A percentile compares a stretch with the other conserved stretches of the same genome.
phyloP scores from a whole-genome alignment of 2,888 invertebrate genomes.

The Parnassius apollo region DNA sequence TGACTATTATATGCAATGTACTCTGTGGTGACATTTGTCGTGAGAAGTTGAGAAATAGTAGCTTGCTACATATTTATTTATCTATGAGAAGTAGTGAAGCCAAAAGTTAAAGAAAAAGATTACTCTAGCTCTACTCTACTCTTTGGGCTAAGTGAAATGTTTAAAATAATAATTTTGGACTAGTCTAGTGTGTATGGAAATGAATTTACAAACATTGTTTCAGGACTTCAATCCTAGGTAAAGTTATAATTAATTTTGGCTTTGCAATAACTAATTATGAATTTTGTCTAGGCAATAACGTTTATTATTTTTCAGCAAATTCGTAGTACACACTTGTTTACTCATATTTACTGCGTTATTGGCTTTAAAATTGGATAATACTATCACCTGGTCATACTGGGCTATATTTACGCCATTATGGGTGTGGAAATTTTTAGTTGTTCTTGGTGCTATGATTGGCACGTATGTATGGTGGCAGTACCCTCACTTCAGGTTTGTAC shows the following conservation, averaged over 20 bases:
- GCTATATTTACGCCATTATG: constrained; percentile 97
- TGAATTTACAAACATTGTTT: constrained; percentile 94
- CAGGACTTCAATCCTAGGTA: constrained; percentile 96
- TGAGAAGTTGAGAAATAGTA: too few species aligned
- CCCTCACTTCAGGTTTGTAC: constrained; percentile 92
- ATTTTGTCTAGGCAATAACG: too few species aligned
- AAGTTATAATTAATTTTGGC: constrained; percentile 18
- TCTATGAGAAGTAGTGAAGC: too few species aligned
- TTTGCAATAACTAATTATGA: constrained; percentile 7
- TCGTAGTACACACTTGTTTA: constrained; percentile 96
- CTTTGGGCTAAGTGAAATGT: constrained; percentile 44
- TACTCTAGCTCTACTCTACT: too few species aligned
- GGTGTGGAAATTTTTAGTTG: constrained; percentile 97
- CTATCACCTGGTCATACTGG: constrained; percentile 97
- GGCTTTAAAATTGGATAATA: constrained; percentile 93
- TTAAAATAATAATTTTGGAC: constrained; percentile 44
- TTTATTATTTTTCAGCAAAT: constrained; percentile 88
- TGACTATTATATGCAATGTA: too few species aligned
- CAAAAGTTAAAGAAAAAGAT: too few species aligned
- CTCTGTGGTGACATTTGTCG: too few species aligned
- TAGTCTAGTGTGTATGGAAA: constrained; percentile 74
- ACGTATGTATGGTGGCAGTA: constrained; percentile 97
- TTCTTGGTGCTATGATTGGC: constrained; percentile 94
- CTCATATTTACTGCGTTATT: constrained; percentile 95
- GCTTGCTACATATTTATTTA: too few species aligned